Base-by-base conservation (phyloP, 2,888 invertebrate species). In the Agrilus cyanescens region DNA sequence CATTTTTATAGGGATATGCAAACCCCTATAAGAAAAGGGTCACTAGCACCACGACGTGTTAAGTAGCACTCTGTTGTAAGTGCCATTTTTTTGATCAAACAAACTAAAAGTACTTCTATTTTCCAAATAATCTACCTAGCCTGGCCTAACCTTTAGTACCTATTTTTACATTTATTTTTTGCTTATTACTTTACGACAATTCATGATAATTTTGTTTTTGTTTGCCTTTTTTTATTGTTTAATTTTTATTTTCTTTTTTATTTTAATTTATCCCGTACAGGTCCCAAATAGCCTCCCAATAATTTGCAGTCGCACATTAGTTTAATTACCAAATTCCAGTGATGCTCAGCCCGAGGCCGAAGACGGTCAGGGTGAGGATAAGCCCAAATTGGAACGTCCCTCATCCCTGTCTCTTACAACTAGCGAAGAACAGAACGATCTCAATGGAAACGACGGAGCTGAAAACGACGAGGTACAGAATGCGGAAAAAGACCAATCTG, bases 361-460 rank as follows among this genome's bases (percentile, higher is more conserved):
- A n/a, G 43, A 43, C 12, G 40, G 43, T 12, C 34, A 43, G 14
- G 36, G 37, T 29, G 43, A 32, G 25, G 44, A 46, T 25, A 53
- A 57, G 38, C 58, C 59, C 45, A 65, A 64, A 60, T 56, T 64
- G 49, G 64, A 65, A 53, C 67, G 68, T 57, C 70, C 69, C 55
- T 68, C 66, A 59, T 69, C 72, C 58, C 68, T 73, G 57, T 68
- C 70, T 57, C 69, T 66, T 56, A 66, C 64, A 62, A 66, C 66
- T 58, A 69, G 66, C 63, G 68, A 62, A 59, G 66, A 66, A 57
- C 59, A 58, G 55, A 63, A 53, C 41, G 49, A 50, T 37, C 43
- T 45, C 41, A 45, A 41, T 33, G 38, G 37, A 37, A 37, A 45
- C 40, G 38, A 31, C 43, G 12, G 10, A 12, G 15, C 13, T 10